These are phyloP conservation scores for Dendroctonus ponderosae DNA, from an alignment of 1,140 invertebrate genomes.

Conservation along the genomic window DNA sequence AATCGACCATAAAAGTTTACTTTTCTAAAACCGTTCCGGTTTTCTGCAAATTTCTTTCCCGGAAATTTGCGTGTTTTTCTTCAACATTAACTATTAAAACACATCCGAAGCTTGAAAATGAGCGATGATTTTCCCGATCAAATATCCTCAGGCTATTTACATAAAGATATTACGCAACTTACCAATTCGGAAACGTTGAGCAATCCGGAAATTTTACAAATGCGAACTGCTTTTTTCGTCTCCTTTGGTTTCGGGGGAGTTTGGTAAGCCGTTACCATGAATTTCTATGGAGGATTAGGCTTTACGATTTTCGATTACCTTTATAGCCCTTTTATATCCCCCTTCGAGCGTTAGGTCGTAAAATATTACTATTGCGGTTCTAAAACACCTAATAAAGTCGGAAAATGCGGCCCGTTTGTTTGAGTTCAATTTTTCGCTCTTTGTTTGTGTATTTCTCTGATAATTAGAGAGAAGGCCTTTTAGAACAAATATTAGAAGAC, in stretches of 20 bases:
- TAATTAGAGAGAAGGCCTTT: no score
- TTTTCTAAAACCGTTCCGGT: no score
- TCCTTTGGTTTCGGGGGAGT: constrained; percentile 1
- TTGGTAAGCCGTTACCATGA: constrained; percentile 38
- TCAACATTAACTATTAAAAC: no score
- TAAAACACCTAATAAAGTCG: constrained; percentile 30
- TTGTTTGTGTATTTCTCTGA: background rate
- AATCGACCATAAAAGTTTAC: no score
- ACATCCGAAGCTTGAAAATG: no score
- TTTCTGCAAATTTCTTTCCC: no score
- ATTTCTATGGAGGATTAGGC: constrained; percentile 45
- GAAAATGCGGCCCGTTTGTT: background rate
- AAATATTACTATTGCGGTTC: constrained; percentile 44
- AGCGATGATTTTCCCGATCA: no score
- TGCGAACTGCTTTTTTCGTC: constrained; percentile 16
- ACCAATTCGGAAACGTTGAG: background rate
- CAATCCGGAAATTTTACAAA: constrained; percentile 17
- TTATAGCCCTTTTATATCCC: constrained; percentile 46
- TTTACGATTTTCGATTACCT: constrained; percentile 50
- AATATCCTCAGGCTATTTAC: no score
- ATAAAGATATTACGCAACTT: no score
- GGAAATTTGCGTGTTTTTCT: no score
- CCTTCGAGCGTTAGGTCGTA: constrained; percentile 42
- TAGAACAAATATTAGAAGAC: no score
- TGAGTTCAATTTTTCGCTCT: background rate